Base-by-base conservation (phyloP, 2,113 vertebrate genomes). In the Rattus rattus region DNA sequence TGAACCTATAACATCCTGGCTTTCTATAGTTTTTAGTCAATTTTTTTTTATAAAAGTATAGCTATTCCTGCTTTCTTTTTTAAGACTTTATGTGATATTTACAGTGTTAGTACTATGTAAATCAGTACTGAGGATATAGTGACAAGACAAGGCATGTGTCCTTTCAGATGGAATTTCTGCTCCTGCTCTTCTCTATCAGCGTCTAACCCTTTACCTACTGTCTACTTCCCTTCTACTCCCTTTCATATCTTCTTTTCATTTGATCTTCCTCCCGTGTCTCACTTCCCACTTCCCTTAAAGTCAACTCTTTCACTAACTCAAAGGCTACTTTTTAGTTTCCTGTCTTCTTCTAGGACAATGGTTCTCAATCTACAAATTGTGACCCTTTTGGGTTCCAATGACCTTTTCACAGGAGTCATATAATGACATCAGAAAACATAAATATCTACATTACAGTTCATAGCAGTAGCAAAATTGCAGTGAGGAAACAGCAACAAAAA, bases 1-100 rank as follows among this genome's bases (percentile, higher is more conserved):
- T 99, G 99, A 99, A 99, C 99, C 99, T 99, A 99, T 99, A 99
- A 99, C 99, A 99, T 99, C 99, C 99, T 99, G 99, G 99, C 99
- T 99, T 99, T 99, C 99, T 99, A 14, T 13, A 67, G 11, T 30
- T 67, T 67, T 33, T 30, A 33, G 28, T 33, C 28, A 43, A 28
- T 33, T 33, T 33, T 33, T 33, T 20, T n/a, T n/a, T n/a, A 28
- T 86, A 13, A 22, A 67, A 49, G 39, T 86, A 86, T 67, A 2
- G 54, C 10, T 86, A 65, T 2, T 17, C 14, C 4, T 63, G 24
- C 17, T 67, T 49, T 67, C 61, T 43, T 33, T 86, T 85, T 36
- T 56, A 83, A 83, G 24, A 43, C 43, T 43, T 81, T 39, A 5
- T 83, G 6, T 5, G 61, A 26, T 61, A 14, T 83, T 61, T 39